Evolutionary conservation across 2,113 vertebrate genomes (phyloP), one percentile per base, ranked within the genome.

Genomic region (Pelvicachromis taeniatus): DNA sequence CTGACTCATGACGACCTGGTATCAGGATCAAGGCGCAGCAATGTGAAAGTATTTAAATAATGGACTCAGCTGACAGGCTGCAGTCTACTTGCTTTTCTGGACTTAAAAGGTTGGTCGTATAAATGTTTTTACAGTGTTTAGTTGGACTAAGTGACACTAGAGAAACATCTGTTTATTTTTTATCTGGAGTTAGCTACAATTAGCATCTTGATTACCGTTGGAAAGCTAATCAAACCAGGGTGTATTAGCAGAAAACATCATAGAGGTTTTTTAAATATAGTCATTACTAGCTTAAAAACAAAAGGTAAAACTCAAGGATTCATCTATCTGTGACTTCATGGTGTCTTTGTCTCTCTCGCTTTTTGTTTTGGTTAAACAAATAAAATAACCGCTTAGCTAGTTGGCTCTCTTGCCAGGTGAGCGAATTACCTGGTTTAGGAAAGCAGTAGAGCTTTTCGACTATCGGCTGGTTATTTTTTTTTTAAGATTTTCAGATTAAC

Each of bases 311-410:
- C 42, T 75, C 10, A 48, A 50, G 9, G 42, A 50, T 50, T 50
- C 42, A 75, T 31, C 42, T 12, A 19, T 65, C 59, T 13, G 2
- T 5, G 59, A 19, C 23, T 50, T 48, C 4, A 7, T 29, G 21
- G 23, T 48, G 9, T 48, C 0, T 48, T 29, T 70, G 14, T 48
- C 42, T 29, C 5, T 0, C 40, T 63, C 2, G 0, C 33, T 8
- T 63, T 63, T 63, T 63, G 33, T 13, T 63, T 63, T 63, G 0
- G 4, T 38, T 6, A n/a, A n/a, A n/a, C n/a, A n/a, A 26, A 26
- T 26, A 55, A 26, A 26, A 6, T 63, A 63, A 10, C 33, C 13
- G 33, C 19, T 13, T 38, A 21, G 10, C 59, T 38, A 63, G 59
- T 38, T 63, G 33, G 48, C 6, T 75, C 0, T 0, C 50, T 75